A percentile compares a stretch with the other conserved stretches of the same genome.
Evolutionary conservation across 1,140 invertebrate genomes (phyloP).

Genomic region (Meloidogyne exigua): DNA sequence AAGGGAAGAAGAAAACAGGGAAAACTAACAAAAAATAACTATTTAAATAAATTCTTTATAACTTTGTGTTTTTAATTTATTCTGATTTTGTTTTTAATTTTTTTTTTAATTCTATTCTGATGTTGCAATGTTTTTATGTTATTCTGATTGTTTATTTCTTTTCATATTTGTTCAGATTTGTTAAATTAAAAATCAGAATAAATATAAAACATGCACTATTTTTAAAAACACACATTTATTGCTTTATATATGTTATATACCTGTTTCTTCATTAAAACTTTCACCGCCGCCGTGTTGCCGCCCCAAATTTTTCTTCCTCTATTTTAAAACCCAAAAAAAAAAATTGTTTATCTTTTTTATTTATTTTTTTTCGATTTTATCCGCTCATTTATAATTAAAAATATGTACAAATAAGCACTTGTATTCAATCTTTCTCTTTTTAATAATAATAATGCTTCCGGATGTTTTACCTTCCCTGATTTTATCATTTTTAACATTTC

Average conservation of each 20-base stretch:
- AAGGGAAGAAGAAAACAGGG: background rate
- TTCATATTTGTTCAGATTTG: background rate
- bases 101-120: background rate
- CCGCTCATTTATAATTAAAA: background rate
- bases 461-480: constrained; percentile 4
- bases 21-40: background rate
- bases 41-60: background rate
- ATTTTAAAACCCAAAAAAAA: background rate
- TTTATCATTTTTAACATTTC: constrained; percentile 10
- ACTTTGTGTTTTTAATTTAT: background rate
- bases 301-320: background rate
- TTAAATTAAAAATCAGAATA: background rate
- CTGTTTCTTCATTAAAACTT: background rate
- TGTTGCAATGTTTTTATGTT: background rate
- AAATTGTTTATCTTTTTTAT: background rate
- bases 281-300: background rate
- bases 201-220: background rate
- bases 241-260: background rate
- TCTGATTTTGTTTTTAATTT: background rate
- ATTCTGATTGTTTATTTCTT: background rate
- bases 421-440: background rate
- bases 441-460: background rate
- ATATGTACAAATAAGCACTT: background rate
- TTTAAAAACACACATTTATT: background rate
- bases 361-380: background rate